Evolutionary conservation across 2,888 invertebrate genomes (phyloP).

Genomic region (Podotricha telesiphe): DNA sequence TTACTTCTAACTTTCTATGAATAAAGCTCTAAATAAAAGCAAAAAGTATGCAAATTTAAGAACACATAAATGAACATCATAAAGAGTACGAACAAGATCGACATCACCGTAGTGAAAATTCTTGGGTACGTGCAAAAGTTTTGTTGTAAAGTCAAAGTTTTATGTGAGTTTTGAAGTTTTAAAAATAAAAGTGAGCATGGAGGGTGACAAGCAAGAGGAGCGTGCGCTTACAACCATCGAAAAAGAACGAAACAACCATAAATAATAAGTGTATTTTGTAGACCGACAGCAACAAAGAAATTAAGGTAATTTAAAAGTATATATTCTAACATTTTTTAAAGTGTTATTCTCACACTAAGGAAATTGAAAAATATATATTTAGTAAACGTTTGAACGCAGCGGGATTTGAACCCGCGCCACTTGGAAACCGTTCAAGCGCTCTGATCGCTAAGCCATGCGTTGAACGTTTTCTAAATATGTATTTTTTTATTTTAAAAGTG

Average conservation of each 20-base stretch:
- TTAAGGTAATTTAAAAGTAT: too few species aligned
- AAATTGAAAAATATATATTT: too few species aligned
- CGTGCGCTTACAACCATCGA: slow-evolving; percentile 81
- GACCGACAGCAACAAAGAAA: slow-evolving; percentile 18
- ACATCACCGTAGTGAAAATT: slow-evolving; percentile 8
- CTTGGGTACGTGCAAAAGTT: slow-evolving; percentile 30
- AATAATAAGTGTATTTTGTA: background rate
- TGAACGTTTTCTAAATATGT: too few species aligned
- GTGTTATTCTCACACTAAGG: too few species aligned
- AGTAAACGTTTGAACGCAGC: too few species aligned
- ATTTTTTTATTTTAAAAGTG: too few species aligned
- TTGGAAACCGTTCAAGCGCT: too few species aligned
- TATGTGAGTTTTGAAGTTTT: slow-evolving; percentile 12
- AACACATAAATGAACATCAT: slow-evolving; percentile 2
- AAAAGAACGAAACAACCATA: slow-evolving; percentile 45
- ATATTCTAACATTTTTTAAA: too few species aligned
- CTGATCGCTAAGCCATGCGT: too few species aligned
- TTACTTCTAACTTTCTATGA: background rate
- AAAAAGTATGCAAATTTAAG: slow-evolving; percentile 18
- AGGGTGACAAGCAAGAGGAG: slow-evolving; percentile 72
- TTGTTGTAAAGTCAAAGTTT: slow-evolving; percentile 1
- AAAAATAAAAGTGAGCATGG: slow-evolving; percentile 39
- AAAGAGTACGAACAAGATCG: slow-evolving; percentile 11
- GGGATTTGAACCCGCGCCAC: too few species aligned
- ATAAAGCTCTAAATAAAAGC: slow-evolving; percentile 19